Evolutionary conservation across 2,888 invertebrate species (phyloP).

Genomic region (Eugnorisma glareosa): DNA sequence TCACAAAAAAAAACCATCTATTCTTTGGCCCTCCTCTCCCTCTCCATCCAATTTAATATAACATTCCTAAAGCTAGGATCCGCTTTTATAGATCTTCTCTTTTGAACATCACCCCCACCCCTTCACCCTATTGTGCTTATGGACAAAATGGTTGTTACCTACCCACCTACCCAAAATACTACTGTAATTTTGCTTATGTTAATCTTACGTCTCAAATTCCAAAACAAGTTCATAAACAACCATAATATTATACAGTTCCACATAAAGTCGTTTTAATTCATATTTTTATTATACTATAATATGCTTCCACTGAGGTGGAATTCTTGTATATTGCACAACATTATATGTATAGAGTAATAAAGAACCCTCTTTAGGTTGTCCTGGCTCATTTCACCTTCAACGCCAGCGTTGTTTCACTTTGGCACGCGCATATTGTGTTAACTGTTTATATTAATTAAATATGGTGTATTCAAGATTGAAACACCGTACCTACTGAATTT

Average conservation of each 20-base stretch:
- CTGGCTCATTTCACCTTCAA: not conserved
- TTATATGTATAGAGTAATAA: not conserved
- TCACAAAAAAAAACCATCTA: not conserved
- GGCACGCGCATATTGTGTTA: not conserved
- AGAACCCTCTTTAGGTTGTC: not conserved
- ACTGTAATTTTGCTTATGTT: not conserved
- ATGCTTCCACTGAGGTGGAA: conserved; percentile 47
- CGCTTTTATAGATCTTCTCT: not conserved
- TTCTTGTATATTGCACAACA: conserved; percentile 28
- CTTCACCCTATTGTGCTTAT: not conserved
- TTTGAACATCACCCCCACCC: too few species aligned
- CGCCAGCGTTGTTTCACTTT: not conserved
- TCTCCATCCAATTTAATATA: not conserved
- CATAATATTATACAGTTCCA: conserved; percentile 5
- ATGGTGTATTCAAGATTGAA: not conserved
- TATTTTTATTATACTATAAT: conserved; percentile 40
- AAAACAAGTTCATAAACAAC: conserved; percentile 18
- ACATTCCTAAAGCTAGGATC: not conserved
- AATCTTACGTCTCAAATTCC: conserved; percentile 36
- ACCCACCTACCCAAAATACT: too few species aligned
- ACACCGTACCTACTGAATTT: not conserved
- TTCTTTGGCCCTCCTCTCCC: not conserved
- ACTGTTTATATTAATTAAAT: not conserved
- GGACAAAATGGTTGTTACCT: too few species aligned
- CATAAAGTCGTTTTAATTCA: conserved; percentile 10